Percentiles rank a stretch among this genome's conserved stretches.
These are phyloP conservation scores for Lerista edwardsae DNA, from an alignment of 2,797 vertebrate species.

Conservation along the genomic window DNA sequence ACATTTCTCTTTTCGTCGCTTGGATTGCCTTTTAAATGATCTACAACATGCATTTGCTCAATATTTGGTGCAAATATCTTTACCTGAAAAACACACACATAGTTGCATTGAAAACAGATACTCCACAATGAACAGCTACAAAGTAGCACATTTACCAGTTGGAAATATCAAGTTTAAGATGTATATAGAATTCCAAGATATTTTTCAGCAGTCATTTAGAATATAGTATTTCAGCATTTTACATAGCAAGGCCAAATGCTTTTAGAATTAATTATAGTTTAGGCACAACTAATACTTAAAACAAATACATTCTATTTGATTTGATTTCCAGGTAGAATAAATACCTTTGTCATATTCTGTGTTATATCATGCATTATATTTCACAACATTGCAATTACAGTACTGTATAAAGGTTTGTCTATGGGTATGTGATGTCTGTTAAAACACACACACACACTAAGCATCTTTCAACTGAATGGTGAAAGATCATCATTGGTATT, in stretches of 20 bases:
- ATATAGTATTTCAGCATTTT: neutral
- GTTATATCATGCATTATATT: too few species aligned
- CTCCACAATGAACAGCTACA: neutral
- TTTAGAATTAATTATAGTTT: neutral
- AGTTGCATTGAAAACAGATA: too few species aligned
- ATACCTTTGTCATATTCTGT: too few species aligned
- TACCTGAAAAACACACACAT: conserved; percentile 73
- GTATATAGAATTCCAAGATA: neutral
- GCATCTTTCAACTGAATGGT: too few species aligned
- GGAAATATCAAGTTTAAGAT: neutral
- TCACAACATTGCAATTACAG: too few species aligned
- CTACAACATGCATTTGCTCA: conserved; percentile 86
- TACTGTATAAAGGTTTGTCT: too few species aligned
- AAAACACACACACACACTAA: too few species aligned
- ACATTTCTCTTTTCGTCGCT: conserved; percentile 83
- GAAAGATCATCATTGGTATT: too few species aligned
- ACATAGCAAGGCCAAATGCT: too few species aligned
- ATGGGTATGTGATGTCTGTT: too few species aligned
- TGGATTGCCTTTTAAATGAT: conserved; percentile 82
- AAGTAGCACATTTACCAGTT: neutral
- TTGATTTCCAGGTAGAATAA: neutral
- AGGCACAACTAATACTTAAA: neutral
- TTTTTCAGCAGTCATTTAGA: neutral
- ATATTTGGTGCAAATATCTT: conserved; percentile 87
- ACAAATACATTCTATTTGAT: neutral